phyloP scores from a whole-genome alignment of 53 echinoderm and acorn worm genomes.

The Luidia sarsii region DNA sequence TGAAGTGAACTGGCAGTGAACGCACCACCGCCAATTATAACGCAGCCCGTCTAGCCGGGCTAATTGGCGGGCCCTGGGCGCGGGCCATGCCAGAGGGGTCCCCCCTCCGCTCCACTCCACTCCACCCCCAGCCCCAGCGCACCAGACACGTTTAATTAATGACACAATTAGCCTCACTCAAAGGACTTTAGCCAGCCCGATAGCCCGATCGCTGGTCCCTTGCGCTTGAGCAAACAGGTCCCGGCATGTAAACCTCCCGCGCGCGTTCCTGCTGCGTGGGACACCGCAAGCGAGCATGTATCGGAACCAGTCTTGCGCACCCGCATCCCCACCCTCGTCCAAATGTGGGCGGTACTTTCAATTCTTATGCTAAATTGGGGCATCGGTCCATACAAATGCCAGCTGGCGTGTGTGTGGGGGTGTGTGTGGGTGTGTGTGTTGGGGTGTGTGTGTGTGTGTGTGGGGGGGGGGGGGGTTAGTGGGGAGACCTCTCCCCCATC shows the following conservation, averaged over 20 bases:
- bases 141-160: constrained; percentile 63
- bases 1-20: constrained; percentile 35
- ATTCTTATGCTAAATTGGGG: constrained; percentile 36
- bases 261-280: no score
- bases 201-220: constrained; percentile 1
- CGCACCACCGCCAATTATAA: constrained; percentile 51
- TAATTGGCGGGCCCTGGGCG: constrained; percentile 66
- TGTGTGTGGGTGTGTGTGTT: no score
- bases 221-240: constrained; percentile 35
- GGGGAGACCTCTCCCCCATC: no score
- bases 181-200: not conserved
- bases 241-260: constrained; percentile 24
- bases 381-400: not conserved
- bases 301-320: not conserved
- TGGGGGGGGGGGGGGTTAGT: no score
- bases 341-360: not conserved
- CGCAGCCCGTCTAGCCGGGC: constrained; percentile 51
- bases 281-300: not conserved
- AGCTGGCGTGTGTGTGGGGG: no score
- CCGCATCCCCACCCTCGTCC: not conserved
- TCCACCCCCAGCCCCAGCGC: no score
- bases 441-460: no score
- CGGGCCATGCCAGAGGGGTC: not conserved
- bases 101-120: no score
- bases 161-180: constrained; percentile 57